Conservation (phyloP, 1,140 invertebrate genomes). For the Plutomurus gul region DNA sequence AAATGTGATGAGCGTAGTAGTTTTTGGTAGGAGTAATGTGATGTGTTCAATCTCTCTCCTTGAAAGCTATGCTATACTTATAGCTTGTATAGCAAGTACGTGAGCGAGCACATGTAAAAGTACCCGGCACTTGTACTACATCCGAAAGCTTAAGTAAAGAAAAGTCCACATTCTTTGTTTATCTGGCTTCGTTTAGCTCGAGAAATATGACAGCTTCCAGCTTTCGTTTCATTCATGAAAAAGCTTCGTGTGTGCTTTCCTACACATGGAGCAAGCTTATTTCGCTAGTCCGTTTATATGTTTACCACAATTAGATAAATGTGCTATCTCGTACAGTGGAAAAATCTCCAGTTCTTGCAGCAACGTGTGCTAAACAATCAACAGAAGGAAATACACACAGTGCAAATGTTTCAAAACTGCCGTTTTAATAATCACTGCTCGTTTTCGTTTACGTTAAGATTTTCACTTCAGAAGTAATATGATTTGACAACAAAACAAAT, state of each 20-base stretch:
- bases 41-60: no score
- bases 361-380: neutral
- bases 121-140: neutral
- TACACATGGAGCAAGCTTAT: neutral
- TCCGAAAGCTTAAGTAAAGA: neutral
- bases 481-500: conserved; percentile 7
- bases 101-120: neutral
- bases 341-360: neutral
- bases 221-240: neutral
- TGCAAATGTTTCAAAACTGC: neutral
- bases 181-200: neutral
- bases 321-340: neutral
- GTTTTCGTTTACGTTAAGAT: neutral
- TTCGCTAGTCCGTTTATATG: neutral
- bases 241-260: no score
- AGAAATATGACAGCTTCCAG: conserved; percentile 1
- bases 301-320: neutral
- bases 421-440: neutral
- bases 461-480: neutral
- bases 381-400: neutral
- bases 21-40: no score
- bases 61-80: no score
- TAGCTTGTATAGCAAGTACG: no score
- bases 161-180: neutral
- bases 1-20: no score